phyloP scores from a whole-genome alignment of 1,140 invertebrate species.

The Drosophila miranda region DNA sequence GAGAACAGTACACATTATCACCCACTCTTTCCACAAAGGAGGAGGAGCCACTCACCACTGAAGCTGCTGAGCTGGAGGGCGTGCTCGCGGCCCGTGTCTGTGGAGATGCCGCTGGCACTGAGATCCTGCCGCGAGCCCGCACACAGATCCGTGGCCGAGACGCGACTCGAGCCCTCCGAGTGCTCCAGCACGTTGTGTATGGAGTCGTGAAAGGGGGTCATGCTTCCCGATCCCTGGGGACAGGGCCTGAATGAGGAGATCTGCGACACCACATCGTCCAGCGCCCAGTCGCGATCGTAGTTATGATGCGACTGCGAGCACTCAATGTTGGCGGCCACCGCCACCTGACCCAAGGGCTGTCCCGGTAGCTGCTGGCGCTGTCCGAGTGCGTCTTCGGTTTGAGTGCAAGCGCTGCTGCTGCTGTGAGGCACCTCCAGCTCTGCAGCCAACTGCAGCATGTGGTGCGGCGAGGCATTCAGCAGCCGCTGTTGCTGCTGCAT shows the following conservation, averaged over 20 bases:
- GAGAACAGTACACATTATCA: not conserved
- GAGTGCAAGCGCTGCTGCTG: slow-evolving; percentile 65
- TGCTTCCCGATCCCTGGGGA: slow-evolving; percentile 81
- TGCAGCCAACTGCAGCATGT: slow-evolving; percentile 65
- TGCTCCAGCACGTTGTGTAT: slow-evolving; percentile 82
- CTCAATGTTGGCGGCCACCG: slow-evolving; percentile 85
- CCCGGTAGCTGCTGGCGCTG: slow-evolving; percentile 51
- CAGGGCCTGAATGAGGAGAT: slow-evolving; percentile 81
- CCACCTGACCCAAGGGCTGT: slow-evolving; percentile 82
- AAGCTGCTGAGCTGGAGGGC: slow-evolving; percentile 76
- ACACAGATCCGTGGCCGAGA: slow-evolving; percentile 74
- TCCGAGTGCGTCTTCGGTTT: slow-evolving; percentile 64
- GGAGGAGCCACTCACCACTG: slow-evolving; percentile 54
- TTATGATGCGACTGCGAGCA: slow-evolving; percentile 83
- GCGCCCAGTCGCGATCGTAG: slow-evolving; percentile 80
- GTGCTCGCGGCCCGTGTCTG: slow-evolving; percentile 76
- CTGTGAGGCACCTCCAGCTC: slow-evolving; percentile 56
- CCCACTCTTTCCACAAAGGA: not conserved
- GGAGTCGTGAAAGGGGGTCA: slow-evolving; percentile 82
- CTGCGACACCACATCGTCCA: slow-evolving; percentile 81
- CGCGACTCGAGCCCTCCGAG: slow-evolving; percentile 74
- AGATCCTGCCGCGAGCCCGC: slow-evolving; percentile 77
- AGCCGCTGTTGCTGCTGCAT: slow-evolving; percentile 58
- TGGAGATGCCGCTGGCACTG: slow-evolving; percentile 76
- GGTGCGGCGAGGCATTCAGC: slow-evolving; percentile 61